Evolutionary conservation across 2,888 invertebrate genomes (phyloP), one percentile per base, ranked within the genome.

Genomic region (Galeopsomyia nigrocyanea): DNA sequence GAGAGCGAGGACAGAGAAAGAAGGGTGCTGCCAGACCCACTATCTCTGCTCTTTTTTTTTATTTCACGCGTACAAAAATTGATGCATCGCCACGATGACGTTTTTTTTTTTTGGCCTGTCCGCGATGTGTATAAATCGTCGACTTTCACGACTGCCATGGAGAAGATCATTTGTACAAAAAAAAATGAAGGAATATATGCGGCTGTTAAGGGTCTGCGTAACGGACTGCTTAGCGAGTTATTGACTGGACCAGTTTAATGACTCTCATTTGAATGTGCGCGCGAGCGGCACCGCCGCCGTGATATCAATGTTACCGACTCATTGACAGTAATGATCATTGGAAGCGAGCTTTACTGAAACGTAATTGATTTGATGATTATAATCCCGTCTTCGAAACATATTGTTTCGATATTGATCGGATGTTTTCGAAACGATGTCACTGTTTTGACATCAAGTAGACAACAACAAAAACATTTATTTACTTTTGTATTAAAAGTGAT

Each of bases 181-280:
- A 17, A 17, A n/a, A 60, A 16, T 5, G 39, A 39, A 51, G 17
- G 51, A 17, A 51, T 7, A 51, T 10, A 13, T 21, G 49, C 7
- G 31, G 21, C 69, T 73, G 69, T 73, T 73, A 73, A 73, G 69
- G 62, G 31, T 26, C 67, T 47, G 17, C 53, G 46, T 71, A 65
- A 55, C 60, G 19, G n/a, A 21, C 55, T 55, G 60, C 39, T 6
- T 68, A 21, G 60, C 14, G 39, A 14, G 57, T 65, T 64, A 64
- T 65, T 56, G 49, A 65, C 16, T 10, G 39, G 66, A 57, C 66
- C 57, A 66, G 62, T 66, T 62, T 73, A 69, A 66, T 66, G 62
- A 14, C 16, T 51, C 22, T 56, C 16, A 10, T 16, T 68, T 68
- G 73, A 68, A 67, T 73, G 19, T 61, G 61, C 19, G 50, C 55